These are phyloP conservation scores for Indri indri DNA, from an alignment of 2,113 vertebrate species.

Conservation along the genomic window DNA sequence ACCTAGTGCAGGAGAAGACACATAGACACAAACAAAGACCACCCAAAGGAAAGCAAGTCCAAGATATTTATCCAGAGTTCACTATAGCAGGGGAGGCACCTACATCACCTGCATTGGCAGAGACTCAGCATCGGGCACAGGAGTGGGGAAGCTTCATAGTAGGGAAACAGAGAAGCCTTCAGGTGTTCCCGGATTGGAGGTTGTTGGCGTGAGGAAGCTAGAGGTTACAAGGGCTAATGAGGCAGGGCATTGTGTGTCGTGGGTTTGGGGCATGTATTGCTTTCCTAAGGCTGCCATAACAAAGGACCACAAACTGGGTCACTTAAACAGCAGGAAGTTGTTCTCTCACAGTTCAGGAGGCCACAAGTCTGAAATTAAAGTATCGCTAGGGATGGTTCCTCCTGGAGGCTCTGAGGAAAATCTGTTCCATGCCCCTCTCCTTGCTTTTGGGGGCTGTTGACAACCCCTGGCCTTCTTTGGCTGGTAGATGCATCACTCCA, in stretches of 20 bases:
- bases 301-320: background rate
- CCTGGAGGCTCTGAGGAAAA: background rate
- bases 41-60: background rate
- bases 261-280: background rate
- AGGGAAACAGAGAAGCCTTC: background rate
- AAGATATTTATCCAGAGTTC: background rate
- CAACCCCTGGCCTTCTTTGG: background rate
- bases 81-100: background rate
- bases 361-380: background rate
- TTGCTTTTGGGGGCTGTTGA: background rate
- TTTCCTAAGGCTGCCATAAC: background rate
- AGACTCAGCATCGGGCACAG: background rate
- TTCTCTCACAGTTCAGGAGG: background rate
- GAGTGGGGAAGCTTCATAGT: fast-evolving
- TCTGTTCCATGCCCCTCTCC: background rate
- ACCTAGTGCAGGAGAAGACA: background rate
- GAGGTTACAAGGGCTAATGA: background rate
- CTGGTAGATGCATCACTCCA: background rate
- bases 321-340: background rate
- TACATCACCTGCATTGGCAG: background rate
- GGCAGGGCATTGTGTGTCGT: fast-evolving
- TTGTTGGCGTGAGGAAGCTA: background rate
- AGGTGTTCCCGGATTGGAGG: background rate
- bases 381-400: no score
- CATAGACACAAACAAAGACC: background rate